Percentiles rank a stretch among this genome's conserved stretches.
These are phyloP conservation scores for Leistus spinibarbis DNA, from an alignment of 2,888 invertebrate genomes.

Conservation along the genomic window DNA sequence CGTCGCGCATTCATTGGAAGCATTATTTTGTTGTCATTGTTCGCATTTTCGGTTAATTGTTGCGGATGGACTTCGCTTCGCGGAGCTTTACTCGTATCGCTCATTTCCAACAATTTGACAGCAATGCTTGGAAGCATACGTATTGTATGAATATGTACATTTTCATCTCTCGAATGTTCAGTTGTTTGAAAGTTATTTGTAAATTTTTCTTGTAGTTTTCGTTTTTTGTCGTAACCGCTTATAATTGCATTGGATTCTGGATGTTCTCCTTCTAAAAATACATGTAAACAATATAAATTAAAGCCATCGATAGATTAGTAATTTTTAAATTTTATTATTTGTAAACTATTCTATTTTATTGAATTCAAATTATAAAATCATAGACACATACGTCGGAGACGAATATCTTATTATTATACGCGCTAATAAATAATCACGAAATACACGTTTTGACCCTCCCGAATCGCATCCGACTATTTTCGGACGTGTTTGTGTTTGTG, in stretches of 20 bases:
- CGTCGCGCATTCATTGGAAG: conserved; percentile 40
- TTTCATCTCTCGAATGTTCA: conserved; percentile 18
- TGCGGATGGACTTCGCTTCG: conserved; percentile 31
- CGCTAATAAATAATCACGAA: too few species aligned
- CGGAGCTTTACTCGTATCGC: conserved; percentile 8
- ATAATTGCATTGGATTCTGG: conserved; percentile 51
- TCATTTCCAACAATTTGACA: conserved; percentile 10
- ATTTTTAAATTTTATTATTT: background rate
- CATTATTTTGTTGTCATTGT: conserved; percentile 5
- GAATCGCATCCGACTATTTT: too few species aligned
- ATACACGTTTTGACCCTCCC: too few species aligned
- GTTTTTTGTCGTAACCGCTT: conserved; percentile 52
- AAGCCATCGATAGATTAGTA: too few species aligned
- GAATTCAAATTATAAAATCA: too few species aligned
- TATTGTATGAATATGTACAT: background rate
- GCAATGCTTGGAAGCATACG: background rate
- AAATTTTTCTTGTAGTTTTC: conserved; percentile 33
- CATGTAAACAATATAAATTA: background rate
- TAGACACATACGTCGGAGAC: too few species aligned
- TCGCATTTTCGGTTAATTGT: conserved; percentile 15
- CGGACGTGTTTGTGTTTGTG: too few species aligned
- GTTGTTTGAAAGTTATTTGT: conserved; percentile 30
- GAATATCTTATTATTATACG: too few species aligned
- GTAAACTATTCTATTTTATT: too few species aligned
- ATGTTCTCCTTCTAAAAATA: conserved; percentile 51